Base-by-base conservation (phyloP, 2,888 invertebrate genomes). In the Branchellion lobata region DNA sequence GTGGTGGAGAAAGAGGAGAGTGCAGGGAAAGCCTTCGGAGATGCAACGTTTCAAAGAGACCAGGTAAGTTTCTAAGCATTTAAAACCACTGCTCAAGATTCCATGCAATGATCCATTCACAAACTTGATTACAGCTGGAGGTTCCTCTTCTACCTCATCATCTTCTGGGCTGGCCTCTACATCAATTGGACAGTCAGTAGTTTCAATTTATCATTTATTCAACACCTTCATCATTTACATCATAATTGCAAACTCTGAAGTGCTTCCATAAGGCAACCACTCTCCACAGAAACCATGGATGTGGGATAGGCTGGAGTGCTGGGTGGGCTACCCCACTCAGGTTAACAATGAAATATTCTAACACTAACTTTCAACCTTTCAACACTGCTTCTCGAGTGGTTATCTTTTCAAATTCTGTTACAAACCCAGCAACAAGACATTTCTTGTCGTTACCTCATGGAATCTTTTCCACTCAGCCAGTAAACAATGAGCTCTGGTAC, bases 31-130 rank as follows among this genome's bases (percentile, higher is more conserved):
- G 86, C 95, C 95, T 0, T 93, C 94, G 31, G 93, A 93, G 1
- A 90, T 96, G 84, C 92, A 92, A 73, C 95, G 96, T 88, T 96
- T 96, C 89, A 93, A 93, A 86, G 96, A 96, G 89, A 94, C 93
- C 86, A 91, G 92, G 88, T 90, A 69, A 27, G 2, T 36, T 69
- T 3, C 61, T 61, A 27, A 71, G 31, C 34, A 71, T 8, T 71
- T 34, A 11, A 21, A 65, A 65, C 8, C 21, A 11, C 21, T 5
- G 3, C 65, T 11, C n/a, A 65, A 65, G 29, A 11, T 65, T 3
- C 8, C 3, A 65, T 11, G 24, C 29, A 65, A 27, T 8, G 8
- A 27, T 27, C 40, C 5, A 27, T 14, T 78, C n/a, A n/a, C n/a
- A n/a, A n/a, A n/a, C n/a, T n/a, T n/a, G n/a, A n/a, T 51, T 11